Base-by-base conservation (phyloP, 2,797 vertebrate species). In the Brachymystax lenok region DNA sequence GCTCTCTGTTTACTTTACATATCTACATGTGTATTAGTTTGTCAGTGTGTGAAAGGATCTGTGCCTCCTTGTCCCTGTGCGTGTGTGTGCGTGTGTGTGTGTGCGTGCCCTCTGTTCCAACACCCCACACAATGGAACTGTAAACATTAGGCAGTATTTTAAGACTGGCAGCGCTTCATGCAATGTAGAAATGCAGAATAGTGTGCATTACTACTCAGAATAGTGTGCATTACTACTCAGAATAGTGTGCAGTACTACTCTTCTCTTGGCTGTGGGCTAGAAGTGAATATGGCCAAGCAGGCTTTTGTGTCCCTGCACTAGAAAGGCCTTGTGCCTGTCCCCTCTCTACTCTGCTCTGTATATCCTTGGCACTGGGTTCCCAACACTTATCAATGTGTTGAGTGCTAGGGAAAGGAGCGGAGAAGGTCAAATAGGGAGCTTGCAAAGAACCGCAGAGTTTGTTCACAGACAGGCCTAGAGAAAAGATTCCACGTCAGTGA, bases 371-470 rank as follows among this genome's bases (percentile, higher is more conserved):
- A 3, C 71, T 24, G 28, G 30, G 56, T 71, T 85, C 77, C 6
- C 82, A 88, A 87, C 86, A 86, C 78, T 83, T 88, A 84, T 90
- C 85, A 88, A 72, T 83, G 84, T 79, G 67, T 79, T 75, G 84
- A 84, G 85, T 85, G 87, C 86, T 87, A 90, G 87, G 77, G 78
- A 87, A 87, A 87, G 87, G 86, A 84, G 88, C 76, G 74, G 82
- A 83, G 40, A 46, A 46, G 88, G 88, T 93, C 81, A 92, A 94
- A 94, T 94, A 91, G 88, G 90, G 91, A 91, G 92, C 87, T 93
- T 90, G 87, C 77, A 87, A 91, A 93, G 90, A 93, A 93, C 92
- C 92, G 7, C 91, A 90, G 33, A 52, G 89, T 92, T 91, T 89
- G 89, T 89, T 92, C 90, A 91, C 91, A 90, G 91, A 88, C 87